phyloP scores from a whole-genome alignment of 2,888 invertebrate genomes.

The Serripes groenlandicus region DNA sequence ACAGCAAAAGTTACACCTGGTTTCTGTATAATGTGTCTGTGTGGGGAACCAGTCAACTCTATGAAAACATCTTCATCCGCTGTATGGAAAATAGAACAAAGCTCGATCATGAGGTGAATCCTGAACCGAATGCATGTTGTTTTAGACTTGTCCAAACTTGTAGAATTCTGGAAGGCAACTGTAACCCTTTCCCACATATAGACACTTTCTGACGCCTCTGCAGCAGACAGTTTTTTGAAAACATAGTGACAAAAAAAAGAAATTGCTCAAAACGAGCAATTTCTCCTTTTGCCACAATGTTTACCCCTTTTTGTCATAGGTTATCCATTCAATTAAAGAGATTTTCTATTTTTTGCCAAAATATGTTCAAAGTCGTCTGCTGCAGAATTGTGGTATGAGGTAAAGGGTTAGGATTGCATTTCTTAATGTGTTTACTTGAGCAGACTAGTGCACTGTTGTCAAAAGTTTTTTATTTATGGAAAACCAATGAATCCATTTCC shows the following conservation, averaged over 20 bases:
- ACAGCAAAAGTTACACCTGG: slow-evolving; percentile 73
- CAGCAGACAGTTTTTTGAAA: background rate
- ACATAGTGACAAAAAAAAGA: background rate
- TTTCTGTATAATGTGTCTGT: slow-evolving; percentile 69
- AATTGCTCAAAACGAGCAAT: background rate
- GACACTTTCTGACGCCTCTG: background rate
- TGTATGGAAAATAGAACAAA: slow-evolving; percentile 14
- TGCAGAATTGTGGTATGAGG: too few relatives aligned
- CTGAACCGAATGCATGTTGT: too few relatives aligned
- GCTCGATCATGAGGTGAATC: too few relatives aligned
- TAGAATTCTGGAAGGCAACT: background rate
- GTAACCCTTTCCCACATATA: background rate
- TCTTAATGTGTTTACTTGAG: too few relatives aligned
- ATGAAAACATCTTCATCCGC: slow-evolving; percentile 65
- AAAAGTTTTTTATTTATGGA: too few relatives aligned
- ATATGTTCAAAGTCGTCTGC: too few relatives aligned
- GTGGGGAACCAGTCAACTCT: slow-evolving; percentile 74
- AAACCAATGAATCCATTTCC: too few relatives aligned
- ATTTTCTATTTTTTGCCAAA: too few relatives aligned
- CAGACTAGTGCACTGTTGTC: too few relatives aligned
- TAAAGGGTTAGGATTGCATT: too few relatives aligned
- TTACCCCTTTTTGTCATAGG: background rate
- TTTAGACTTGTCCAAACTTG: too few relatives aligned
- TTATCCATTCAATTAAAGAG: too few relatives aligned
- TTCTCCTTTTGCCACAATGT: background rate